Evolutionary conservation across 2,797 vertebrate species (phyloP).

Genomic region (Echeneis naucrates): DNA sequence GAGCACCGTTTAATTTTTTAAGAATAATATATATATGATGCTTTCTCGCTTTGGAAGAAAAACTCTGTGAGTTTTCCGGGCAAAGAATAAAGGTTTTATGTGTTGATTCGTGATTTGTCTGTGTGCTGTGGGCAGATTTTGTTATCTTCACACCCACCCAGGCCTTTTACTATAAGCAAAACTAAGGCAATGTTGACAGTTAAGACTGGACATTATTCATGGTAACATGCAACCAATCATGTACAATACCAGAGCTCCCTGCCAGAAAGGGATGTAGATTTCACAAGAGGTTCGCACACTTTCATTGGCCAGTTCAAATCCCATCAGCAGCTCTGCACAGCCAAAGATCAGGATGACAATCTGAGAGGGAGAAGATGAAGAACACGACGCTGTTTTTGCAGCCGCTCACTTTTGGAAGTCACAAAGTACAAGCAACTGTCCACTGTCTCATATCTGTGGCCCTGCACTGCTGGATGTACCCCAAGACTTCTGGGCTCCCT

Average conservation of each 20-base stretch:
- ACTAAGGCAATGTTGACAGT: too few relatives aligned
- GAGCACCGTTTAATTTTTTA: too few relatives aligned
- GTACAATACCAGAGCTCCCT: conserved; percentile 76
- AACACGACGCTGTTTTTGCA: neutral
- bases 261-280: conserved; percentile 72
- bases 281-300: fast-evolving
- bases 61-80: too few relatives aligned
- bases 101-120: neutral
- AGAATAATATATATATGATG: too few relatives aligned
- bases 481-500: conserved; percentile 67
- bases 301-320: conserved; percentile 30
- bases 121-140: neutral
- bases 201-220: too few relatives aligned
- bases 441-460: neutral
- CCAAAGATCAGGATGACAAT: conserved; percentile 71
- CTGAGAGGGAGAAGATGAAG: conserved; percentile 44
- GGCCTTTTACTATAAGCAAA: too few relatives aligned
- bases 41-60: too few relatives aligned
- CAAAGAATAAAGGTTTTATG: too few relatives aligned
- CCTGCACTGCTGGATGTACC: conserved; percentile 54
- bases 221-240: too few relatives aligned
- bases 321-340: conserved; percentile 73
- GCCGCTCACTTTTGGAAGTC: neutral
- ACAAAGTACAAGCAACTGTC: neutral
- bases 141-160: neutral